Conservation (phyloP, 2,888 invertebrate species). For the Euzophera pinguis region DNA sequence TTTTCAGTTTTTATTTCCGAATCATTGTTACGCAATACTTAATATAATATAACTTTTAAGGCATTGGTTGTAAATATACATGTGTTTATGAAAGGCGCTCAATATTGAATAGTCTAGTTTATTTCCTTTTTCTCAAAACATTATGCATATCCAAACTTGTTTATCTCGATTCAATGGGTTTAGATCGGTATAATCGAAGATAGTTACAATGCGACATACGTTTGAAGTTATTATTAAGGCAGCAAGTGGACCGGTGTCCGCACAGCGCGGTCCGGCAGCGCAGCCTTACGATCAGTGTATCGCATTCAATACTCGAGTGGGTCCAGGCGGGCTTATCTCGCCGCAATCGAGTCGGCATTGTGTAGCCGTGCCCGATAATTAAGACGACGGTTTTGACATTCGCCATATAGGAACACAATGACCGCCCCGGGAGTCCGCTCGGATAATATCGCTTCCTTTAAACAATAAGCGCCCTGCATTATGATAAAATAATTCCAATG, state of each 20-base stretch:
- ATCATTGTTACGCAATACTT: neutral
- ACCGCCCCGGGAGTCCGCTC: constrained; percentile 70
- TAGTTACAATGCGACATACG: constrained; percentile 67
- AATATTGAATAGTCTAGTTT: constrained; percentile 28
- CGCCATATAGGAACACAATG: constrained; percentile 79
- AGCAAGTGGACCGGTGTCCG: constrained; percentile 60
- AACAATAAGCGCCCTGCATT: constrained; percentile 74
- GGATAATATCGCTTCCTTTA: constrained; percentile 72
- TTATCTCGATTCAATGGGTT: constrained; percentile 68
- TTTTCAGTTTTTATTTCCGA: constrained; percentile 14
- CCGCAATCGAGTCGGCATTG: constrained; percentile 77
- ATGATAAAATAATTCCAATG: constrained; percentile 76
- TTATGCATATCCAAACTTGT: constrained; percentile 51
- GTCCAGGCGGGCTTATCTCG: constrained; percentile 68
- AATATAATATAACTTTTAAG: neutral
- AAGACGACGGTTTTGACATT: constrained; percentile 80
- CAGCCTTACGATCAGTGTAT: constrained; percentile 28
- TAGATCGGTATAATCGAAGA: constrained; percentile 72
- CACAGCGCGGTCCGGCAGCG: constrained; percentile 28
- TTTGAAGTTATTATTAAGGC: constrained; percentile 74
- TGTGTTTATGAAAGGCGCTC: constrained; percentile 21
- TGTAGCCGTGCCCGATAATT: constrained; percentile 76
- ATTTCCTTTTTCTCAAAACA: constrained; percentile 38
- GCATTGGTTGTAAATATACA: constrained; percentile 18
- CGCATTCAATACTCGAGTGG: constrained; percentile 68